Percentiles rank a stretch among this genome's conserved stretches.
These are phyloP conservation scores for Protobothrops mucrosquamatus DNA, from an alignment of 2,113 vertebrate genomes.

Conservation along the genomic window DNA sequence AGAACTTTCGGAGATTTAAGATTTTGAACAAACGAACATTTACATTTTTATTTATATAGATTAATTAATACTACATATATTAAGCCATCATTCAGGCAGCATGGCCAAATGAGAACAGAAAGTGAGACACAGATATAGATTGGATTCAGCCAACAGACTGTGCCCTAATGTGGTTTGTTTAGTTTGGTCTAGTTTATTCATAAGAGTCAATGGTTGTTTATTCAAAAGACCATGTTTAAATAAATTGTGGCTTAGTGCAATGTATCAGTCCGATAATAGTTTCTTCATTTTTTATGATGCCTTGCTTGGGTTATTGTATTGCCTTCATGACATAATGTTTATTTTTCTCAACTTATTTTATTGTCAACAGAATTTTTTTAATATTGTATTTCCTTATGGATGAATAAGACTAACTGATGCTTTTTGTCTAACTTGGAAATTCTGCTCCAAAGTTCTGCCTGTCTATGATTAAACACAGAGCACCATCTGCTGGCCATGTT, in stretches of 20 bases:
- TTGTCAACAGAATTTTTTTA: not conserved
- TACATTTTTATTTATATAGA: too few species aligned
- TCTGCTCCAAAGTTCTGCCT: not conserved
- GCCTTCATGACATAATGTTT: not conserved
- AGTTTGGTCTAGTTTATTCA: not conserved
- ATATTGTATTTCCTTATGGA: not conserved
- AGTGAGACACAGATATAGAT: not conserved
- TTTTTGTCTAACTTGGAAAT: not conserved
- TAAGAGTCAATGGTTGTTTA: not conserved
- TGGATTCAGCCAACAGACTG: not conserved
- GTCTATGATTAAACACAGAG: constrained; percentile 31
- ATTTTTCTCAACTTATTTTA: not conserved
- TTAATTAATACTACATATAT: too few species aligned
- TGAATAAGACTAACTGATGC: not conserved
- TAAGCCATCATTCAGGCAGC: not conserved
- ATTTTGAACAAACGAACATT: too few species aligned
- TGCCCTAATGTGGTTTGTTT: not conserved
- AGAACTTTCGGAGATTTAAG: too few species aligned
- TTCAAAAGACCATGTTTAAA: not conserved
- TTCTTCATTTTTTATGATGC: not conserved
- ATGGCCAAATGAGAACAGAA: not conserved
- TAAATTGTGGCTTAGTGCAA: not conserved
- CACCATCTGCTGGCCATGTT: constrained; percentile 53
- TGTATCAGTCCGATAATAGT: not conserved
- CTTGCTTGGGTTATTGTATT: not conserved